Evolutionary conservation across 2,113 vertebrate genomes (phyloP), one percentile per base, ranked within the genome.

Genomic region (Eudyptes chrysolophus): DNA sequence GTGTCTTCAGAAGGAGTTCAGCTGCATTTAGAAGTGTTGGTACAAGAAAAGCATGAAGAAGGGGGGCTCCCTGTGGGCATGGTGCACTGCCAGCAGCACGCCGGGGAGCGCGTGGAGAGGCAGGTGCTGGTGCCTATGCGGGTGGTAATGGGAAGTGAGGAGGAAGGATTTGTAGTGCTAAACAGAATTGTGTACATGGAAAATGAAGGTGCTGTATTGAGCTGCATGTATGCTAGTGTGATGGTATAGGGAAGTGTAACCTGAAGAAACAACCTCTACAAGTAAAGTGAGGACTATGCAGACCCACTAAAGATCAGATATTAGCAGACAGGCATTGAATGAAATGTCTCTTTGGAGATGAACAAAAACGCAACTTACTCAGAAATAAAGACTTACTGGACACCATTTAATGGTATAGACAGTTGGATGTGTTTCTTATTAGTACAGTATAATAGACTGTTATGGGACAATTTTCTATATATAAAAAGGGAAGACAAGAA

Each of bases 21-120:
- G 40, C 30, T 62, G 16, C 5, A 4, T 27, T 71, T 30, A 49
- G 46, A 77, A 49, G 38, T 0, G 1, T n/a, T 3, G 1, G 29
- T 32, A 13, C 38, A 91, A 44, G 58, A 30, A 21, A 30, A 60
- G 4, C 7, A 0, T 8, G 36, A 58, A 51, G 76, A 55, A 61
- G 8, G 1, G 7, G 17, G 4, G 42, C 6, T 74, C 18, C 11
- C 6, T 16, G 16, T 19, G 0, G 7, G 42, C 34, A 18, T 2
- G 29, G 11, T 29, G 30, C 8, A 5, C 9, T 13, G 51, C 32
- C 7, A n/a, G 19, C 1, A 4, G 46, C 32, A 44, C 0, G 0
- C 22, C 0, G 2, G 24, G 30, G 14, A 38, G 27, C 1, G 0
- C 0, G 0, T 19, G 25, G 46, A n/a, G 25, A 61, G 16, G 76